These are phyloP conservation scores for Ursus arctos DNA, from an alignment of 2,113 vertebrate genomes.

Conservation along the genomic window DNA sequence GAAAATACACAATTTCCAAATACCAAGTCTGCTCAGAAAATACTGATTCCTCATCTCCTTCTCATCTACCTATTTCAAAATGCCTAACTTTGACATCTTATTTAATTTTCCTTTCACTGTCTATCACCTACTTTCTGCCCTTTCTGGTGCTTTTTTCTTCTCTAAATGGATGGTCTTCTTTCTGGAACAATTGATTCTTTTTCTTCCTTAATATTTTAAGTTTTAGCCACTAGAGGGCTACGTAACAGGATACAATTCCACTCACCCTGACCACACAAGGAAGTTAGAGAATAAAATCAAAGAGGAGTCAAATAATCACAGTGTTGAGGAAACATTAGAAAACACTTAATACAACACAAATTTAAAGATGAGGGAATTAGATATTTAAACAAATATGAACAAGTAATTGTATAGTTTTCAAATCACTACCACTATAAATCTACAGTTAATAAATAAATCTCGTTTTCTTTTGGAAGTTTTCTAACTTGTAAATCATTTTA, in stretches of 20 bases:
- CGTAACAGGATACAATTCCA: background rate
- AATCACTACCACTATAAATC: background rate
- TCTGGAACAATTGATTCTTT: background rate
- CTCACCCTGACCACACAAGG: background rate
- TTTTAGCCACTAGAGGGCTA: constrained; percentile 49
- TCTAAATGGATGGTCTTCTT: background rate
- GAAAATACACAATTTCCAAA: background rate
- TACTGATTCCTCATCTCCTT: background rate
- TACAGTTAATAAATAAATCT: constrained; percentile 11
- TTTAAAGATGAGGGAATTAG: background rate
- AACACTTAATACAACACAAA: background rate
- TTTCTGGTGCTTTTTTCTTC: background rate
- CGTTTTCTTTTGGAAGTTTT: constrained; percentile 1
- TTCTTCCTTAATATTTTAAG: constrained; percentile 11
- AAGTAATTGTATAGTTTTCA: background rate
- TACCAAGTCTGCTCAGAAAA: background rate
- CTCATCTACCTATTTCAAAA: background rate
- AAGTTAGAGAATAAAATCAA: background rate
- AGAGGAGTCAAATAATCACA: background rate
- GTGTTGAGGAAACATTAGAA: background rate
- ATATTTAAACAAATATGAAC: background rate
- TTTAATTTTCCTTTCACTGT: background rate
- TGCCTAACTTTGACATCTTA: background rate
- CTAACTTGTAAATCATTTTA: constrained; percentile 2
- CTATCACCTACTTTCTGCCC: background rate